Evolutionary conservation across 2,888 invertebrate genomes (phyloP), one percentile per base, ranked within the genome.

Genomic region (Apodemia zela): DNA sequence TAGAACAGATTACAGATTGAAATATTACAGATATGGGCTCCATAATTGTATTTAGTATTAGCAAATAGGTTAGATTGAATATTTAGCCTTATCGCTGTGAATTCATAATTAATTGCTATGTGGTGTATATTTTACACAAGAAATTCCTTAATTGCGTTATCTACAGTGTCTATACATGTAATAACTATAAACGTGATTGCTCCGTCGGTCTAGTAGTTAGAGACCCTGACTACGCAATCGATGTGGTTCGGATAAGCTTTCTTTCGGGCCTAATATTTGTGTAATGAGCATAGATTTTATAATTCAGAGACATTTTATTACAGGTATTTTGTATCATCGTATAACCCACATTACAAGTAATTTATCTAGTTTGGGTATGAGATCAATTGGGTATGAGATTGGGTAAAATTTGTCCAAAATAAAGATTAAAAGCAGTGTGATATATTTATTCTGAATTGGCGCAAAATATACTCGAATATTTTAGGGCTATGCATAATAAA

Each of bases 1-100:
- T 71, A 69, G 71, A 75, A 69, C 65, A 68, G 68, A 69, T 72
- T 69, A 70, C 69, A 59, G 64, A 60, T 67, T 68, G 67, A 66
- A 51, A 51, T 68, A 65, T 64, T 63, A 69, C 67, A 63, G 66
- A 64, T 68, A 66, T 63, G 45, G 64, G 59, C 58, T 59, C 68
- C 65, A 68, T 68, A 70, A 65, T 63, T 57, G 57, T 33, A 51
- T 51, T 51, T 51, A 21, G 21, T 51, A 51, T 51, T 51, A 51
- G 51, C 51, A 51, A 51, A 51, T 51, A 51, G 51, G 51, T 51
- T 51, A 51, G 51, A 51, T 51, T 51, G 51, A 51, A 51, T 51
- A 51, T 51, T 51, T 51, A 51, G 51, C 51, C 18, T 49, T 49
- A 49, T 49, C 49, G 49, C 18, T 51, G 6, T 51, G 18, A 51